A percentile compares a stretch with the other conserved stretches of the same genome.
Conservation (phyloP, 2,888 invertebrate species). For the Polylopha cassiicola region DNA sequence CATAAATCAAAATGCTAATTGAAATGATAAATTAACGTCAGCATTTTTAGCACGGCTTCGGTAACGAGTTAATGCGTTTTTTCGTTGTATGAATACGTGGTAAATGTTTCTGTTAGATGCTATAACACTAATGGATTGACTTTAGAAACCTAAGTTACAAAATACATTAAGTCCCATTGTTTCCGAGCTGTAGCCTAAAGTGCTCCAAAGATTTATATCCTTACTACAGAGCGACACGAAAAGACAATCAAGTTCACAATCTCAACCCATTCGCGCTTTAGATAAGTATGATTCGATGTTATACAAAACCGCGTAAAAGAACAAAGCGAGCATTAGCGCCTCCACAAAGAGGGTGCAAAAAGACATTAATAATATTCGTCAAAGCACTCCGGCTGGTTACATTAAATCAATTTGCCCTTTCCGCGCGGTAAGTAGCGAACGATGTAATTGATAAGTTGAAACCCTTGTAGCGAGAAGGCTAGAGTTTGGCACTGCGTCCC, state of each 20-base stretch:
- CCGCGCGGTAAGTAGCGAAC: constrained; percentile 77
- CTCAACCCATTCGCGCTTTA: constrained; percentile 38
- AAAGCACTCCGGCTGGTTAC: constrained; percentile 74
- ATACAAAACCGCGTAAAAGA: constrained; percentile 67
- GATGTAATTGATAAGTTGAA: constrained; percentile 78
- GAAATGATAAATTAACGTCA: constrained; percentile 20
- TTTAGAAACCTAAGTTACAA: too few species aligned
- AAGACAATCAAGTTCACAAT: constrained; percentile 24
- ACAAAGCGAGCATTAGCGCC: constrained; percentile 69
- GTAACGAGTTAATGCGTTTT: constrained; percentile 15
- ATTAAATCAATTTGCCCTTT: constrained; percentile 78
- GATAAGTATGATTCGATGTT: constrained; percentile 74
- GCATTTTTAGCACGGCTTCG: constrained; percentile 15
- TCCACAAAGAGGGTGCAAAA: constrained; percentile 69
- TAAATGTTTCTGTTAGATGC: constrained; percentile 4
- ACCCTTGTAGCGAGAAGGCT: constrained; percentile 73
- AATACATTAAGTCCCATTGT: constrained; percentile 10
- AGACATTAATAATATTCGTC: constrained; percentile 78
- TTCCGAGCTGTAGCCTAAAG: constrained; percentile 7
- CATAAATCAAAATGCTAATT: constrained; percentile 22
- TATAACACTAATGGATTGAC: too few species aligned
- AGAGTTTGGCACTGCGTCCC: constrained; percentile 60
- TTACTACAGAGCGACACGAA: constrained; percentile 13
- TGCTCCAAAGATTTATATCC: constrained; percentile 15
- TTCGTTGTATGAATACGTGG: constrained; percentile 9